Evolutionary conservation across 1,140 invertebrate genomes (phyloP).

Genomic region (Dendrolimus kikuchii): DNA sequence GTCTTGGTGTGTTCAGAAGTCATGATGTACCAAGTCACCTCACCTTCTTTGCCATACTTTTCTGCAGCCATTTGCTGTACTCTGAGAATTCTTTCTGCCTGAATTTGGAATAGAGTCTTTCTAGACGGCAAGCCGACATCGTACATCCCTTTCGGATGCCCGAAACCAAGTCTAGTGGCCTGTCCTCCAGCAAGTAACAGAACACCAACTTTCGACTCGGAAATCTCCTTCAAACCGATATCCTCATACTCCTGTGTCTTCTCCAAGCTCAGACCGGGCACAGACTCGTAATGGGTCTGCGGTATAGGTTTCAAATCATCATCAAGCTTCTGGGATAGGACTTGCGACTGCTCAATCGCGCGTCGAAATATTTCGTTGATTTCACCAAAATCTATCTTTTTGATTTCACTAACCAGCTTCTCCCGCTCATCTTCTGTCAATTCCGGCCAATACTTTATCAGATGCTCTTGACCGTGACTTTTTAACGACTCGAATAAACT

Average conservation of each 20-base stretch:
- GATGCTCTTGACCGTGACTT: conserved; percentile 83
- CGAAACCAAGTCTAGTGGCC: conserved; percentile 92
- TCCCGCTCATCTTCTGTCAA: conserved; percentile 78
- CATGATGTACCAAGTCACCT: conserved; percentile 97
- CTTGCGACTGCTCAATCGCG: conserved; percentile 74
- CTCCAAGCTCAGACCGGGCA: conserved; percentile 66
- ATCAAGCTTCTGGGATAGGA: conserved; percentile 80
- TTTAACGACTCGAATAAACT: conserved; percentile 49
- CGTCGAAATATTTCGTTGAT: conserved; percentile 78
- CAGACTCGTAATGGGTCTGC: conserved; percentile 81
- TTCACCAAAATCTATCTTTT: conserved; percentile 78
- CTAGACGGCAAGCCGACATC: conserved; percentile 91
- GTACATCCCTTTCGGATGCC: conserved; percentile 98
- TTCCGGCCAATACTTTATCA: conserved; percentile 88
- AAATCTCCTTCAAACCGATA: conserved; percentile 81
- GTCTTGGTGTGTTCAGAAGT: conserved; percentile 95
- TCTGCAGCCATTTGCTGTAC: conserved; percentile 85
- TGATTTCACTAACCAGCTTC: conserved; percentile 75
- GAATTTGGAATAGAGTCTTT: conserved; percentile 95
- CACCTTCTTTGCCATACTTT: conserved; percentile 77
- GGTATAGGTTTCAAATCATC: conserved; percentile 89
- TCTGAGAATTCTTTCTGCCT: conserved; percentile 91
- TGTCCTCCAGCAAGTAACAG: conserved; percentile 80
- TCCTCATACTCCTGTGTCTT: conserved; percentile 80
- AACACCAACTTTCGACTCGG: conserved; percentile 87